Conservation (phyloP, 2,797 vertebrate genomes). For the Iguana delicatissima region DNA sequence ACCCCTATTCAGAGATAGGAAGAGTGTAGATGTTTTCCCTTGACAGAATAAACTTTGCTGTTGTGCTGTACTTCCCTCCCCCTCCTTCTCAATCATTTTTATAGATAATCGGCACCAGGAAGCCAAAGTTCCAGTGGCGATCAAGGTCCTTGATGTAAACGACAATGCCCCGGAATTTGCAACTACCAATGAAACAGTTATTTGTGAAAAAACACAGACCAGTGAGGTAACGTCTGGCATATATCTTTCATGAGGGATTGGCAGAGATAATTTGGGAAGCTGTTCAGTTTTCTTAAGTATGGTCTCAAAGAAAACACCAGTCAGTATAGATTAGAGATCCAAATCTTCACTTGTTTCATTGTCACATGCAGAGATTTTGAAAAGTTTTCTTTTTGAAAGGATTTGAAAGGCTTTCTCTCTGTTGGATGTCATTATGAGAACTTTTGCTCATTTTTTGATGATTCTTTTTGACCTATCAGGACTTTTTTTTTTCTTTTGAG, state of each 20-base stretch:
- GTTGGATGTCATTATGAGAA: no score
- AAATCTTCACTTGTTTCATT: no score
- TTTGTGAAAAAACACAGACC: conserved; percentile 91
- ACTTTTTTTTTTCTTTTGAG: no score
- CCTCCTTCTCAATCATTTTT: conserved; percentile 21
- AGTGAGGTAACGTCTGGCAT: conserved; percentile 84
- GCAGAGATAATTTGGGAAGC: background rate
- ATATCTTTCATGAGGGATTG: background rate
- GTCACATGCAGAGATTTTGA: no score
- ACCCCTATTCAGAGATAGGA: background rate
- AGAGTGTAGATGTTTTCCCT: background rate
- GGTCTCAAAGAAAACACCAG: background rate
- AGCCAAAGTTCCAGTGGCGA: conserved; percentile 93
- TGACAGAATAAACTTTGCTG: background rate
- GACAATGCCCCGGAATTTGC: conserved; percentile 95
- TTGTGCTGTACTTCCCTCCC: background rate
- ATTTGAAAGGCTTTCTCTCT: no score
- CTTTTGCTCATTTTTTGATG: no score
- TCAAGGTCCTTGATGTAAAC: conserved; percentile 92
- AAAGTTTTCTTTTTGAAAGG: no score
- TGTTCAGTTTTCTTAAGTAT: background rate
- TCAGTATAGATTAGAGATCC: background rate
- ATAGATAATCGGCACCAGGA: conserved; percentile 93
- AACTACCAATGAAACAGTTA: conserved; percentile 88
- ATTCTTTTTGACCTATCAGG: no score